phyloP scores from a whole-genome alignment of 1,140 invertebrate genomes.

The Drosophila pachea region DNA sequence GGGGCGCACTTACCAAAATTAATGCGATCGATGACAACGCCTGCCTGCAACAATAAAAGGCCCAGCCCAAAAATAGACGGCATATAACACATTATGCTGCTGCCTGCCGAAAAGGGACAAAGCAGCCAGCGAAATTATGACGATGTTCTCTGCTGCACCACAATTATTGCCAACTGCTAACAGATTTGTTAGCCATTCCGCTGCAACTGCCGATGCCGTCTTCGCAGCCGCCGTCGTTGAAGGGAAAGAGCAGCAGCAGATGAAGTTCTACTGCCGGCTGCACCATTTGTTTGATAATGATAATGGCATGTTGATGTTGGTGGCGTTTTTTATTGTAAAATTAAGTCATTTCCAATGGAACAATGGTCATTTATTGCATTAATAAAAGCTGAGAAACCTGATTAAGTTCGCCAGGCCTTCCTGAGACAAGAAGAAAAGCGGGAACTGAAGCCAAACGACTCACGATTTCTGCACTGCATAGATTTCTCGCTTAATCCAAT shows the following conservation, averaged over 20 bases:
- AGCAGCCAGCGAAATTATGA: constrained; percentile 68
- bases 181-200: constrained; percentile 68
- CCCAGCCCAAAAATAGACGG: constrained; percentile 61
- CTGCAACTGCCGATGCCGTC: constrained; percentile 9
- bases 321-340: constrained; percentile 28
- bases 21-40: constrained; percentile 76
- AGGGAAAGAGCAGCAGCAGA: constrained; percentile 5
- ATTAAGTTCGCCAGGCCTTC: background rate
- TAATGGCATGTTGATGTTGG: constrained; percentile 66
- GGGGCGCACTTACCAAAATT: constrained; percentile 71
- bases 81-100: constrained; percentile 45
- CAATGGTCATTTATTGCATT: constrained; percentile 32
- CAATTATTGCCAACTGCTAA: constrained; percentile 78
- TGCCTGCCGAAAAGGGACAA: constrained; percentile 54
- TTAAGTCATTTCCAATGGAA: constrained; percentile 53
- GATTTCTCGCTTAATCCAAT: too few relatives aligned
- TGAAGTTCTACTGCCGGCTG: background rate
- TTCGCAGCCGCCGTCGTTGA: too few relatives aligned
- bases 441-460: too few relatives aligned
- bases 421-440: too few relatives aligned
- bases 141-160: constrained; percentile 59
- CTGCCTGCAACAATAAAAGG: constrained; percentile 62
- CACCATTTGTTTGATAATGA: constrained; percentile 70
- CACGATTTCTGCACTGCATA: too few relatives aligned
- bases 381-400: background rate